Percentiles rank a stretch among this genome's conserved stretches.
phyloP scores from a whole-genome alignment of 2,113 vertebrate species.

The Plecturocebus donacophilus region DNA sequence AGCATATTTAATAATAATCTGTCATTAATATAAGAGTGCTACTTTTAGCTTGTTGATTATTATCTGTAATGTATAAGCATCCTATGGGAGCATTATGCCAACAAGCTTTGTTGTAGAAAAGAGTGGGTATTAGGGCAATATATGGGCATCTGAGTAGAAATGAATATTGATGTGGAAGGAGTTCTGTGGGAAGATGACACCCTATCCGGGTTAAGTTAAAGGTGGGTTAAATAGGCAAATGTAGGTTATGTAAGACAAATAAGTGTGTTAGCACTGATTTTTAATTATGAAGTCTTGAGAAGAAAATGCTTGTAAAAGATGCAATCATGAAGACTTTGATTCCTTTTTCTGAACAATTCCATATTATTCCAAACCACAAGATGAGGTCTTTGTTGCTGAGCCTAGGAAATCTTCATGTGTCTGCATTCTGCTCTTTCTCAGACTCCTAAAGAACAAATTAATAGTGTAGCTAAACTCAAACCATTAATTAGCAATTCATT shows the following conservation, averaged over 20 bases:
- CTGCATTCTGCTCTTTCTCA: background rate
- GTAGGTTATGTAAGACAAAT: background rate
- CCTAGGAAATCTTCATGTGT: background rate
- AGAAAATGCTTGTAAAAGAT: background rate
- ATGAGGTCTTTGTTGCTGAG: background rate
- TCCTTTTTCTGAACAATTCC: background rate
- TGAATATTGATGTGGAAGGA: background rate
- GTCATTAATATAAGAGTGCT: background rate
- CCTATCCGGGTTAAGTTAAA: background rate
- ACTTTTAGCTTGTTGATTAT: background rate
- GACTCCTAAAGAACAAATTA: background rate
- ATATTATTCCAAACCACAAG: background rate
- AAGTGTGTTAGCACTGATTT: background rate
- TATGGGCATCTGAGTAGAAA: background rate
- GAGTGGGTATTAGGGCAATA: background rate
- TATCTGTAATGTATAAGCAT: background rate
- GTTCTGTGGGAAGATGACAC: background rate
- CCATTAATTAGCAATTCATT: background rate
- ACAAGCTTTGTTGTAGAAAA: background rate
- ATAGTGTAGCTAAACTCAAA: background rate
- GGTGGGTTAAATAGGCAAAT: background rate
- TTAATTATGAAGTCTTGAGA: background rate
- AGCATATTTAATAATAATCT: background rate
- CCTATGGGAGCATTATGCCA: background rate
- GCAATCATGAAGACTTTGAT: background rate